phyloP scores from a whole-genome alignment of 1,140 invertebrate genomes.

The Brachionus paranguensis region DNA sequence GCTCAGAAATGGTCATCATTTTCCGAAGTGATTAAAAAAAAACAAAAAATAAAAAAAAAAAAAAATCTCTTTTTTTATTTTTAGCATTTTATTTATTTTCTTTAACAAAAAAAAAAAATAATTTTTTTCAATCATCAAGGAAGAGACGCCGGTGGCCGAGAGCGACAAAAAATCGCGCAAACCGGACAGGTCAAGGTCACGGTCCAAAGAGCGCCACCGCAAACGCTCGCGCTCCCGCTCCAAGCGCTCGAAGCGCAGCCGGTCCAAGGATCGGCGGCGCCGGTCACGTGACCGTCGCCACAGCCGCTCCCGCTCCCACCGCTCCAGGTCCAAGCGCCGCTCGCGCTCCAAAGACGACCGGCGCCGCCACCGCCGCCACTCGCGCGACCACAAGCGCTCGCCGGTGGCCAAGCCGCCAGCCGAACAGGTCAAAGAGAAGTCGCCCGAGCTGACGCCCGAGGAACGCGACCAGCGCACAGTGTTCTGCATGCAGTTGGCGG shows the following conservation, averaged over 20 bases:
- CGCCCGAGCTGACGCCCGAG: constrained; percentile 77
- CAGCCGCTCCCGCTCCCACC: not conserved
- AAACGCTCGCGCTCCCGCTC: not conserved
- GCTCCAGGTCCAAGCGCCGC: not conserved
- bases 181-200: not conserved
- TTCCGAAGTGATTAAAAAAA: not conserved
- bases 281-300: not conserved
- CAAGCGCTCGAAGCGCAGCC: constrained; percentile 19
- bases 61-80: not conserved
- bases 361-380: not conserved
- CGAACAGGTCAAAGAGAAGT: constrained; percentile 38
- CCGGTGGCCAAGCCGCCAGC: not conserved
- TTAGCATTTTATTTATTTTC: not conserved
- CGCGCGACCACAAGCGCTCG: not conserved
- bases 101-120: too few relatives aligned
- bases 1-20: not conserved
- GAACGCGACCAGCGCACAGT: constrained; percentile 95
- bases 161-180: not conserved
- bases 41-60: not conserved
- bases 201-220: not conserved
- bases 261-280: not conserved
- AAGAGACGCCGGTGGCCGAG: not conserved
- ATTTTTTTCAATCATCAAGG: not conserved
- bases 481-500: constrained; percentile 76
- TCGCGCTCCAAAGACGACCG: not conserved